phyloP scores from a whole-genome alignment of 2,113 vertebrate species.

The Perognathus longimembris region DNA sequence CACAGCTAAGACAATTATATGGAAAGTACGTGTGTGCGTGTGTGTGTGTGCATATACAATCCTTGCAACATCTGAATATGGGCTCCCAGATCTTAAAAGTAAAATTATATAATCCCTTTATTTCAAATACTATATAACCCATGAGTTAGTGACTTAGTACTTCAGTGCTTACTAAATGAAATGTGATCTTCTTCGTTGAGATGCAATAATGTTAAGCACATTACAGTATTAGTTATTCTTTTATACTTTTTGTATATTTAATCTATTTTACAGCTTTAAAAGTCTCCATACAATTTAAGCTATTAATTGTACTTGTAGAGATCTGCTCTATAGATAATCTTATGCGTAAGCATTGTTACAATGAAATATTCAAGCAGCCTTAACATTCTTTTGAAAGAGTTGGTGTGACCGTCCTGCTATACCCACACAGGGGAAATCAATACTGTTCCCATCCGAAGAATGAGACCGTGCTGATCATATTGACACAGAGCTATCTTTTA shows the following conservation, averaged over 20 bases:
- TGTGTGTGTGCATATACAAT: background rate
- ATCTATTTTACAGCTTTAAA: background rate
- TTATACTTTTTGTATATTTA: constrained; percentile 21
- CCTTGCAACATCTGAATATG: background rate
- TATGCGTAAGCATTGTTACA: constrained; percentile 2
- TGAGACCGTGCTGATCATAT: too few relatives aligned
- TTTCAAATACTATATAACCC: background rate
- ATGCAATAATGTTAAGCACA: background rate
- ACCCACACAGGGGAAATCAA: background rate
- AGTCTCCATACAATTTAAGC: background rate
- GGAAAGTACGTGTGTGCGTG: background rate
- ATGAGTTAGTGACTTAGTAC: background rate
- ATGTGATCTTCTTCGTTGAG: constrained; percentile 26
- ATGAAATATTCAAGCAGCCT: background rate
- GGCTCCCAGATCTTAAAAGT: background rate
- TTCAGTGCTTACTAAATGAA: constrained; percentile 17
- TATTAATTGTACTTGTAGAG: background rate
- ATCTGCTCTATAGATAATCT: background rate
- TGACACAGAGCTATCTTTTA: background rate
- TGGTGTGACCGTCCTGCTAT: background rate
- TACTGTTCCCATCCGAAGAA: background rate
- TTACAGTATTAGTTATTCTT: background rate
- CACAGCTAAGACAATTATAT: background rate
- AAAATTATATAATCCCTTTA: constrained; percentile 17
- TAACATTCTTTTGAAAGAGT: background rate